Conservation (phyloP, 2,888 invertebrate genomes). For the Papilio gigon region DNA sequence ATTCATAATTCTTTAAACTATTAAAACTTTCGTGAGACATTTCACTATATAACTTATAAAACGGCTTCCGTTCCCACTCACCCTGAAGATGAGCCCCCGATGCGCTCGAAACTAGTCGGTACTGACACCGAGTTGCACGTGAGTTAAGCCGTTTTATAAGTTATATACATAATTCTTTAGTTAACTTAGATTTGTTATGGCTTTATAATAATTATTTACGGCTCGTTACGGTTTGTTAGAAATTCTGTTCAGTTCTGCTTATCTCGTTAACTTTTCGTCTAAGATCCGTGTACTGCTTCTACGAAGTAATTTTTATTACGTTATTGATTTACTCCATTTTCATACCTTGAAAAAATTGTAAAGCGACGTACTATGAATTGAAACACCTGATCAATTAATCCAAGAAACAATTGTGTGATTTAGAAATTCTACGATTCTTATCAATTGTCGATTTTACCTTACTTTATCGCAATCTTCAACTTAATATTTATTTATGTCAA, state of each 20-base stretch:
- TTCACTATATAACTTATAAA: no score
- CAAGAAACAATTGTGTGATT: not conserved
- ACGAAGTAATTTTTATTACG: not conserved
- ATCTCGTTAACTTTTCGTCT: not conserved
- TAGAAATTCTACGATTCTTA: not conserved
- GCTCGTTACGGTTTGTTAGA: slow-evolving; percentile 6
- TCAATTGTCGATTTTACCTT: not conserved
- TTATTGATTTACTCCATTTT: not conserved
- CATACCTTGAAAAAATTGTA: no score
- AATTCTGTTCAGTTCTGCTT: slow-evolving; percentile 21
- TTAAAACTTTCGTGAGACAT: no score
- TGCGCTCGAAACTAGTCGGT: no score
- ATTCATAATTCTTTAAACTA: slow-evolving; percentile 14
- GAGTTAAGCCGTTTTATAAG: no score
- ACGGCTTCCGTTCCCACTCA: no score
- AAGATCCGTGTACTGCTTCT: not conserved
- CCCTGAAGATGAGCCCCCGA: no score
- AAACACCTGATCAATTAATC: no score
- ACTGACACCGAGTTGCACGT: no score
- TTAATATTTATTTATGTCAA: not conserved
- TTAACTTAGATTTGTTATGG: slow-evolving; percentile 14
- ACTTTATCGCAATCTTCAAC: slow-evolving; percentile 4
- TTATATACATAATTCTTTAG: no score
- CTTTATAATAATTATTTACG: slow-evolving; percentile 8
- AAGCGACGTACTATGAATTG: no score